Evolutionary conservation across 2,797 vertebrate genomes (phyloP).

Genomic region (Glyptemys insculpta): DNA sequence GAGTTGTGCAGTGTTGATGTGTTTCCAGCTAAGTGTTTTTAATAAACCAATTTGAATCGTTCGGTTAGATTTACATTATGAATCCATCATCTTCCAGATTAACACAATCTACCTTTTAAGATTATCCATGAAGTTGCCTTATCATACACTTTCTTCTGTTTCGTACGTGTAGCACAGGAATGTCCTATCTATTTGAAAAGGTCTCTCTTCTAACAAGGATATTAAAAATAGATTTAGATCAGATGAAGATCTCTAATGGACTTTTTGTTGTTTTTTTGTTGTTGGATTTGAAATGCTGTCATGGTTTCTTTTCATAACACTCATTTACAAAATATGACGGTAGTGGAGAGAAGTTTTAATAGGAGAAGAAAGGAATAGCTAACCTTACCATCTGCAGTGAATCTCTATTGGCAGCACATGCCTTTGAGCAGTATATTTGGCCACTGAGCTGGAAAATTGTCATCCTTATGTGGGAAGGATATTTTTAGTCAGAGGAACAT

Average conservation of each 20-base stretch:
- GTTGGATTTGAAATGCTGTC: neutral
- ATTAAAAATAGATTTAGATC: neutral
- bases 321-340: conserved; percentile 9
- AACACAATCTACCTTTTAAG: neutral
- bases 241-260: neutral
- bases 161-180: fast-evolving
- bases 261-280: neutral
- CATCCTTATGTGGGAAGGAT: conserved; percentile 64
- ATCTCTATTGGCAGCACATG: conserved; percentile 36
- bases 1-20: fast-evolving
- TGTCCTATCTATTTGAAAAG: neutral
- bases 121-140: neutral
- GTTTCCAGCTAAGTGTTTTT: neutral
- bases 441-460: conserved; percentile 77
- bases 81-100: too few species aligned
- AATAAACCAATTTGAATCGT: fast-evolving
- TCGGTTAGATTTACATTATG: neutral
- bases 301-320: neutral
- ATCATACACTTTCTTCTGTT: too few species aligned
- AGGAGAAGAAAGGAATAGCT: conserved; percentile 52
- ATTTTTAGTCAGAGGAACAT: conserved; percentile 74
- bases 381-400: conserved; percentile 46
- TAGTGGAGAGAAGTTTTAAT: conserved; percentile 45
- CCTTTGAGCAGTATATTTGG: conserved; percentile 62
- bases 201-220: neutral